Evolutionary conservation across 2,797 vertebrate species (phyloP).

Genomic region (Bradypodion pumilum): DNA sequence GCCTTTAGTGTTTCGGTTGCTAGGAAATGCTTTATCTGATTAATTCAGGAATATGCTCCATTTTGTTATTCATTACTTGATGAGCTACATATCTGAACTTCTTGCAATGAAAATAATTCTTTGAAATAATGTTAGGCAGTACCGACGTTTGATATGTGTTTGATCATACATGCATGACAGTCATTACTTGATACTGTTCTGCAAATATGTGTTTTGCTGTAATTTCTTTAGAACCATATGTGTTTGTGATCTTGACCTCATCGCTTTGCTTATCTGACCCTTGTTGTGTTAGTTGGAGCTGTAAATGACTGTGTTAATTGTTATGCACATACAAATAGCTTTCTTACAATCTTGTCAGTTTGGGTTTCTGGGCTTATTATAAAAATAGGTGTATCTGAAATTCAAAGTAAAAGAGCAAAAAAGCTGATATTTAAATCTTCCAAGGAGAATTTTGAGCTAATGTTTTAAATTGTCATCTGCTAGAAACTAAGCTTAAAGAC

Average conservation of each 20-base stretch:
- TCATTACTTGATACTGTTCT: neutral
- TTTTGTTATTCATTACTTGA: neutral
- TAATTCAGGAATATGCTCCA: neutral
- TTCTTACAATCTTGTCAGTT: neutral
- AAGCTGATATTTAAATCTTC: constrained; percentile 42
- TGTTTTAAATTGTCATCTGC: constrained; percentile 62
- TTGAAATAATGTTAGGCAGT: neutral
- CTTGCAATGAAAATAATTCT: too few relatives aligned
- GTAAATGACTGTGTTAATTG: neutral
- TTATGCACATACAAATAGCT: neutral
- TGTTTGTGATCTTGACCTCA: neutral
- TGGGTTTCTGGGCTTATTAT: constrained; percentile 2
- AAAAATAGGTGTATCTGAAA: constrained; percentile 61
- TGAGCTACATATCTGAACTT: neutral
- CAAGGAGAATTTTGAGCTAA: constrained; percentile 56
- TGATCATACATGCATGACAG: neutral
- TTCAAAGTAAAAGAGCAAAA: constrained; percentile 29
- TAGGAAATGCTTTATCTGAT: neutral
- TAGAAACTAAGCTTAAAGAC: constrained; percentile 57
- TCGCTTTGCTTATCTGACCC: neutral
- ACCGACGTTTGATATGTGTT: neutral
- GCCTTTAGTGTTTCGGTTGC: neutral
- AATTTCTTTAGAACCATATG: neutral
- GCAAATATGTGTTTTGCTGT: neutral
- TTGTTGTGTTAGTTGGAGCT: neutral